Conservation (phyloP, 2,797 vertebrate species). For the Malurus leucopterus region DNA sequence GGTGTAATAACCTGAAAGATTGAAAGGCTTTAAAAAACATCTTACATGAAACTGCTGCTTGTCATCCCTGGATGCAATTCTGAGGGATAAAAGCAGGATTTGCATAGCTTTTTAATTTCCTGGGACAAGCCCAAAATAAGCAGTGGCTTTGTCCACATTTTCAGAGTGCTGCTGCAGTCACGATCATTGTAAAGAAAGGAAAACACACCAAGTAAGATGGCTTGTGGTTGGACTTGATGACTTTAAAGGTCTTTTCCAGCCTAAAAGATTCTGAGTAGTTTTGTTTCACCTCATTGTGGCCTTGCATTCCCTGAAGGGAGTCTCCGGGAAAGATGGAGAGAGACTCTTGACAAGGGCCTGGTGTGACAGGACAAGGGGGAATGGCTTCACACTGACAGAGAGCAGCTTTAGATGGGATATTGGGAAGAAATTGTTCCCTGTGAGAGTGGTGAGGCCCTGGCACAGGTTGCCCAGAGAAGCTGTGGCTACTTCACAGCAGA, state of each 20-base stretch:
- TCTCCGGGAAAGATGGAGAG: neutral
- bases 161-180: neutral
- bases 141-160: neutral
- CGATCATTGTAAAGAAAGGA: neutral
- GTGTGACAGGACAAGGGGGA: neutral
- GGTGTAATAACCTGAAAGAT: neutral
- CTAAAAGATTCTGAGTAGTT: neutral
- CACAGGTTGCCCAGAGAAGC: neutral
- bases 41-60: neutral
- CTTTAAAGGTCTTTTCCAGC: neutral
- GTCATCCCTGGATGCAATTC: neutral
- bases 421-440: fast-evolving
- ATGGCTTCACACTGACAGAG: neutral
- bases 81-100: neutral
- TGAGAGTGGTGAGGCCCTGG: neutral
- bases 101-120: neutral
- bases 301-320: neutral
- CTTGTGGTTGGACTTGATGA: neutral
- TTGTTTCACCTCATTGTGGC: neutral
- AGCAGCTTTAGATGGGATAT: fast-evolving
- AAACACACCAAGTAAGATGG: neutral
- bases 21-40: neutral
- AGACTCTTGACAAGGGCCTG: neutral
- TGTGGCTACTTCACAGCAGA: neutral
- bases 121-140: neutral